Percentiles rank a stretch among this genome's conserved stretches.
Evolutionary conservation across 2,113 vertebrate species (phyloP).

Genomic region (Agelaius tricolor): DNA sequence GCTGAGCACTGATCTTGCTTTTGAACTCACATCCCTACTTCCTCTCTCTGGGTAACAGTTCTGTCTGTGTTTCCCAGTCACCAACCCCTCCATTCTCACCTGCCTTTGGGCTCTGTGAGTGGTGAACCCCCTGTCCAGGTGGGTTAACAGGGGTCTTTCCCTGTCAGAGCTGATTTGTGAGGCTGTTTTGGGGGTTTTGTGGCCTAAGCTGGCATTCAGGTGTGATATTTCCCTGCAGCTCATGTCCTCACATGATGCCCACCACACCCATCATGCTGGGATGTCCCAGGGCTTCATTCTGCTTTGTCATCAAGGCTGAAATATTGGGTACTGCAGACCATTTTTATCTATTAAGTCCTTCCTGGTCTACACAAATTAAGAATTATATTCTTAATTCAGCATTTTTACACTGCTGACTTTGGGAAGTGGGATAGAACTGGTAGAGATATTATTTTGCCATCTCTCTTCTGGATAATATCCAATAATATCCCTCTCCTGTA

Average conservation of each 20-base stretch:
- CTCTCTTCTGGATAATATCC: neutral
- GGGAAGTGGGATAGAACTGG: neutral
- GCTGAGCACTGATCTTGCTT: neutral
- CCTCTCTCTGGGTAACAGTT: neutral
- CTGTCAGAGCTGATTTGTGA: neutral
- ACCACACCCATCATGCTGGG: fast-evolving
- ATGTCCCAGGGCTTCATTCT: neutral
- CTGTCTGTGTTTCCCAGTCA: neutral
- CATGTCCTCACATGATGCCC: neutral
- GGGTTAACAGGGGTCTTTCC: neutral
- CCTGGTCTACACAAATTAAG: neutral
- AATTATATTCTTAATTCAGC: neutral
- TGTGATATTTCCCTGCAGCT: neutral
- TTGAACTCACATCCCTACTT: neutral
- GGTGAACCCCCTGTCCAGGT: fast-evolving
- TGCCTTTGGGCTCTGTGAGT: neutral
- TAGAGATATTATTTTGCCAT: neutral
- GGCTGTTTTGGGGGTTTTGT: neutral
- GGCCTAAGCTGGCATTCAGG: neutral
- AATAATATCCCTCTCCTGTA: neutral
- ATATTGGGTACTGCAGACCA: neutral
- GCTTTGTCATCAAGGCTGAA: neutral
- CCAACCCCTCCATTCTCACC: fast-evolving
- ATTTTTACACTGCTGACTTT: neutral
- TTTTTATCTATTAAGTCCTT: neutral